Conservation (phyloP, 1,140 invertebrate genomes). For the Apis laboriosa region DNA sequence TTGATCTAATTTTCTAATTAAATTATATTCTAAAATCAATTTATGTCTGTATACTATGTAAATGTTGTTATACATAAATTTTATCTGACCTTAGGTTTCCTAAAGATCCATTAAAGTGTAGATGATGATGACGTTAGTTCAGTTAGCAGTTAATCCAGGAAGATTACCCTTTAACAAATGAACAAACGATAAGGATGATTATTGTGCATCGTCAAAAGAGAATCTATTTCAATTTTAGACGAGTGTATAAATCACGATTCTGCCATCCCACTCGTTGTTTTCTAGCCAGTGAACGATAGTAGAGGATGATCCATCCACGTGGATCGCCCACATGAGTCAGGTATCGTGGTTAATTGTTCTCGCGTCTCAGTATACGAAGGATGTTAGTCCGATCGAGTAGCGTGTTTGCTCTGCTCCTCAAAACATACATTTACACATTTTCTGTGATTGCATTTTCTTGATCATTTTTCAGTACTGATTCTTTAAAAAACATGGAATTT, state of each 20-base stretch:
- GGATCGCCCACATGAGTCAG: slow-evolving; percentile 58
- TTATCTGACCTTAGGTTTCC: neutral
- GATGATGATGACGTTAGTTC: neutral
- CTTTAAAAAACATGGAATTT: neutral
- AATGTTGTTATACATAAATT: too few species aligned
- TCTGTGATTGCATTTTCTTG: too few species aligned
- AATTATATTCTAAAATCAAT: neutral
- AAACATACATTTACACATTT: neutral
- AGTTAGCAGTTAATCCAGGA: neutral
- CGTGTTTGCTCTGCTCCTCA: neutral
- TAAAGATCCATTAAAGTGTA: neutral
- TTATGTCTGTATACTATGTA: too few species aligned
- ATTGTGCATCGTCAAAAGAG: neutral
- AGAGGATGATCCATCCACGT: slow-evolving; percentile 47
- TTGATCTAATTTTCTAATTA: neutral
- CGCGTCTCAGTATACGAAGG: slow-evolving; percentile 49
- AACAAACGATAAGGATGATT: neutral
- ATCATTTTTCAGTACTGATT: too few species aligned
- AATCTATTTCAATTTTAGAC: neutral
- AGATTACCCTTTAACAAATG: slow-evolving; percentile 20
- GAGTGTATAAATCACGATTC: slow-evolving; percentile 17
- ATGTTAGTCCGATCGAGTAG: slow-evolving; percentile 43
- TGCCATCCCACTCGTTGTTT: slow-evolving; percentile 32
- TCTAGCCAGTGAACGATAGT: slow-evolving; percentile 18
- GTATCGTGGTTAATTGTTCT: slow-evolving; percentile 62